A percentile compares a stretch with the other conserved stretches of the same genome.
These are phyloP conservation scores for Yoshiicerus persimilis DNA, from an alignment of 1,140 invertebrate species.

Conservation along the genomic window DNA sequence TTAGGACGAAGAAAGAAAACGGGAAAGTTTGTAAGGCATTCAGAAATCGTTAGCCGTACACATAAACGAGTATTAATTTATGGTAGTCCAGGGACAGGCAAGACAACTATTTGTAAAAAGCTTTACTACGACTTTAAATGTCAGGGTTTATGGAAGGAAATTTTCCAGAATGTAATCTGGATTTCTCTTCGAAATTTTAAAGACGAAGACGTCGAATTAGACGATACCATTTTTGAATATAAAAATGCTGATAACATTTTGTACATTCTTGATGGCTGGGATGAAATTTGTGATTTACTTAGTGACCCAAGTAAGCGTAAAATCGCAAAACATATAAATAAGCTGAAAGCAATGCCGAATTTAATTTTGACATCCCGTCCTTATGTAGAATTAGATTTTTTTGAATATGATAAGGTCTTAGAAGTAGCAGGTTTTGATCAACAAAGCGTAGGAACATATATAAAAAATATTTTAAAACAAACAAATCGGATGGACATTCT, in stretches of 20 bases:
- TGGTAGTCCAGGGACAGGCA: too few species aligned
- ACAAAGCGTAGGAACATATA: not conserved
- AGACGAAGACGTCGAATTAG: too few species aligned
- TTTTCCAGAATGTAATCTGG: too few species aligned
- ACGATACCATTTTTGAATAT: too few species aligned
- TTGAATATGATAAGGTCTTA: not conserved
- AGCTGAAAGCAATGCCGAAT: not conserved
- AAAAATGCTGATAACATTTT: not conserved
- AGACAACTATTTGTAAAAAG: too few species aligned
- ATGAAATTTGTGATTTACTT: not conserved
- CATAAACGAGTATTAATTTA: too few species aligned
- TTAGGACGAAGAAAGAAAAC: too few species aligned
- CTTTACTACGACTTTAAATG: too few species aligned
- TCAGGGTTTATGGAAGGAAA: too few species aligned
- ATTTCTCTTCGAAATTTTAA: too few species aligned
- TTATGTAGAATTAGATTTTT: not conserved
- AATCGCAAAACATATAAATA: not conserved
- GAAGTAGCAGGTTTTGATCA: not conserved
- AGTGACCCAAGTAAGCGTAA: not conserved
- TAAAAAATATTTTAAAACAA: not conserved
- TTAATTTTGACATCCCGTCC: not conserved
- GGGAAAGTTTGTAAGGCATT: too few species aligned
- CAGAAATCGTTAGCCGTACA: too few species aligned
- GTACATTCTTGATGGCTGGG: not conserved
- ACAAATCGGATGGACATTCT: not conserved